Evolutionary conservation across 2,888 invertebrate genomes (phyloP), one percentile per base, ranked within the genome.

Genomic region (Agrochola lota): DNA sequence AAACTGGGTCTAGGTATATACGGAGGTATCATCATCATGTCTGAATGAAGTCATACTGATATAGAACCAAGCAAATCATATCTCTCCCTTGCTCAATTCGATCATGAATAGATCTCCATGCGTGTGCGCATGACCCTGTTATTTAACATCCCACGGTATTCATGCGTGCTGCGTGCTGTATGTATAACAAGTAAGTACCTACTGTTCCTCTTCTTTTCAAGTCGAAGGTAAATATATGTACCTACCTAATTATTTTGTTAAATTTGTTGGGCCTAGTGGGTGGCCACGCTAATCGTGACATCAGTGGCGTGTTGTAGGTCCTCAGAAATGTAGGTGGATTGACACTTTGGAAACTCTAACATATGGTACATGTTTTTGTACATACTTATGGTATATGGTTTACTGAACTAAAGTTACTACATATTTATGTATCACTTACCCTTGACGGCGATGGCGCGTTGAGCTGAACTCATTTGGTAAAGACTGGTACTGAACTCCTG

Each of bases 81-180:
- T 8, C 23, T 8, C 35, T 35, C 35, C 69, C 11, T 57, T 4
- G 23, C 17, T n/a, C 55, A 46, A 40, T 12, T 11, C 40, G 7
- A 69, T 40, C n/a, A 40, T 40, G 57, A 11, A n/a, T 59, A 57
- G 35, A 35, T 55, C 9, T 52, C n/a, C 7, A 40, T 68, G 68
- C 40, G 40, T 26, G 8, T 26, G n/a, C 40, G 35, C 69, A 69
- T 55, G 69, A 35, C 68, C 59, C 7, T 69, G n/a, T 40, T 35
- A 57, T n/a, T n/a, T 69, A 69, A 40, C n/a, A 40, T n/a, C 57
- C 17, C 40, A 59, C 20, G 35, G 59, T 69, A 69, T 40, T 11
- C 12, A 40, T n/a, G 63, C 15, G 15, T 64, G 40, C 63, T 63
- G 7, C 23, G 63, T 63, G 35, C 63, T 63, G 62, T 63, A 23